Evolutionary conservation across 2,797 vertebrate species (phyloP).

Genomic region (Rhinoraja longicauda): DNA sequence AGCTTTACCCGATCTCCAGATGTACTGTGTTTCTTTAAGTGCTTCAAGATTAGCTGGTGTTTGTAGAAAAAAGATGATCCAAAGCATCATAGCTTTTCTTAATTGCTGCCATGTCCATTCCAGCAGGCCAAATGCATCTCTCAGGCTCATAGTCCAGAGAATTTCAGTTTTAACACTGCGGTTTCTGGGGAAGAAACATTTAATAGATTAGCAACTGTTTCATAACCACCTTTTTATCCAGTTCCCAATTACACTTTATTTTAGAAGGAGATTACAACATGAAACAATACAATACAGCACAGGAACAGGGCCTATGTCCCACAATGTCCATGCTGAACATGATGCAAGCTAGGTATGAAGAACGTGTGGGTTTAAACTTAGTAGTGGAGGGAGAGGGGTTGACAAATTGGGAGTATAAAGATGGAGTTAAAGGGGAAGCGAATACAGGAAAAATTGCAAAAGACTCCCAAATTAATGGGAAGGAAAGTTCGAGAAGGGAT

Average conservation of each 20-base stretch:
- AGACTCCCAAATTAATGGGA: too few relatives aligned
- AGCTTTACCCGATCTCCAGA: slow-evolving; percentile 87
- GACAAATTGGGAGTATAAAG: too few relatives aligned
- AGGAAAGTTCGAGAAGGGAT: too few relatives aligned
- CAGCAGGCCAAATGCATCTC: slow-evolving; percentile 67
- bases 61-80: slow-evolving; percentile 65
- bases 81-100: slow-evolving; percentile 61
- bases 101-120: slow-evolving; percentile 64
- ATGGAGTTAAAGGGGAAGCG: too few relatives aligned
- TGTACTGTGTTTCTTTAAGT: slow-evolving; percentile 72
- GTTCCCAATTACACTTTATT: not conserved
- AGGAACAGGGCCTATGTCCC: too few relatives aligned
- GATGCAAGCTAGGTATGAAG: too few relatives aligned
- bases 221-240: not conserved
- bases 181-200: slow-evolving; percentile 29
- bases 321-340: too few relatives aligned
- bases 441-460: too few relatives aligned
- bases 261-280: not conserved
- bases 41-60: slow-evolving; percentile 66
- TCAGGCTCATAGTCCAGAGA: slow-evolving; percentile 86
- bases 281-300: too few relatives aligned
- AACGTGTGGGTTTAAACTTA: too few relatives aligned
- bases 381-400: too few relatives aligned
- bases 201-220: not conserved
- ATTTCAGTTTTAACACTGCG: slow-evolving; percentile 56